Conservation (phyloP, 2,797 vertebrate species). For the Chloroceryle amazona region DNA sequence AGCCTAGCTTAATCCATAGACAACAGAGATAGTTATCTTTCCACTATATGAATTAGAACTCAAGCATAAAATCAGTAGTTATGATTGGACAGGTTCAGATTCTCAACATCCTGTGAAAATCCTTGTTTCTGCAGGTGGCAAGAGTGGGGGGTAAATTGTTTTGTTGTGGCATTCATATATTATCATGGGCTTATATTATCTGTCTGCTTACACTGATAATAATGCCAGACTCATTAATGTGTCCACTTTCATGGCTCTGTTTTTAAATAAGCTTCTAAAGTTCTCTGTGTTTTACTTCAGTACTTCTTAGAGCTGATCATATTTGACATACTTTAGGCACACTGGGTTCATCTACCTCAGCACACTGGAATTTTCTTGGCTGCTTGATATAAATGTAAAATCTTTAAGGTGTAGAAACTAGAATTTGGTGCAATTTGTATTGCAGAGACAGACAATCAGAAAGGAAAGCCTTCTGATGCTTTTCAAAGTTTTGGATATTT, state of each 20-base stretch:
- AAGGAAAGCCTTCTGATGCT: not conserved
- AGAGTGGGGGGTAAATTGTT: not conserved
- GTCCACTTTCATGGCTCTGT: constrained; percentile 49
- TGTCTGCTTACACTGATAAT: constrained; percentile 15
- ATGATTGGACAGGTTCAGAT: not conserved
- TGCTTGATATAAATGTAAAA: constrained; percentile 55
- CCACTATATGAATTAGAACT: not conserved
- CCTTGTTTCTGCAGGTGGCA: constrained; percentile 17
- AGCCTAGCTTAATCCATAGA: not conserved
- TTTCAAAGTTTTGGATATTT: constrained; percentile 13
- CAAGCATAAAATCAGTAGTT: not conserved
- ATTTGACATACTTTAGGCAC: constrained; percentile 37
- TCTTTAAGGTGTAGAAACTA: constrained; percentile 50
- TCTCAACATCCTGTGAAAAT: not conserved
- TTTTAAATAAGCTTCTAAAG: constrained; percentile 56
- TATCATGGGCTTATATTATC: constrained; percentile 45
- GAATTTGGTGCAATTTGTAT: constrained; percentile 19
- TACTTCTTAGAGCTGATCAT: constrained; percentile 46
- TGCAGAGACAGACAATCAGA: not conserved
- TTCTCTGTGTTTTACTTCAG: constrained; percentile 57
- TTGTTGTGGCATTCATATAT: not conserved
- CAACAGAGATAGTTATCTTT: not conserved
- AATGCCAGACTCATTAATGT: constrained; percentile 59
- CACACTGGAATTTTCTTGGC: not conserved
- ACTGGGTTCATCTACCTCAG: constrained; percentile 37